Base-by-base conservation (phyloP, 2,113 vertebrate species). In the Oreochromis aureus region DNA sequence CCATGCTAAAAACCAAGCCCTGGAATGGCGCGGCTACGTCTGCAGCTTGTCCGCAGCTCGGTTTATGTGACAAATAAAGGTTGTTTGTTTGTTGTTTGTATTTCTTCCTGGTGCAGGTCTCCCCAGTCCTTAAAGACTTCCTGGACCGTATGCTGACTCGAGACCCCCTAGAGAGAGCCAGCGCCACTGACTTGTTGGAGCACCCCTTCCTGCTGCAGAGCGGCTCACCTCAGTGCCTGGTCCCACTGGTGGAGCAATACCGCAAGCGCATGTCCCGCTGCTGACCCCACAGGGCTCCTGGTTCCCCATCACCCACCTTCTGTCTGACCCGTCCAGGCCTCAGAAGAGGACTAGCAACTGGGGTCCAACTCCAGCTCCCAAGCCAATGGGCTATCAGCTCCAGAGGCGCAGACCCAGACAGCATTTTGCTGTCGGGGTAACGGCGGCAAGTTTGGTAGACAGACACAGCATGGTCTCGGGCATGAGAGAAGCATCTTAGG, bases 181-280 rank as follows among this genome's bases (percentile, higher is more conserved):
- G 98, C 0, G 98, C 99, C 86, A 98, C 97, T 10, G 98, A 99
- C 86, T 97, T 99, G 22, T 96, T 99, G 87, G 98, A 98, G 93
- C 98, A 99, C 82, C 98, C 98, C 22, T 99, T 99, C 94, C 96
- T 99, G 94, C 97, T 99, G 89, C 98, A 99, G 97, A 97, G 97
- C 0, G 98, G 98, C 80, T 98, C 98, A 79, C 97, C 98, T 0
- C 98, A 99, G 96, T 99, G 98, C 95, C 96, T 99, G 96, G 97
- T 98, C 36, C 98, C 99, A 48, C 96, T 99, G 76, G 98, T 99
- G 94, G 98, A 99, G 71, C 97, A 98, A 91, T 99, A 99, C 91
- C 97, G 97, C 85, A 99, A 99, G 91, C 97, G 97, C 81, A 97
- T 97, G 97, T 97, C 97, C 86, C 96, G 95, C 82, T 97, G 97